These are phyloP conservation scores for Oreochromis spilurus DNA, from an alignment of 2,113 vertebrate species.

Conservation along the genomic window DNA sequence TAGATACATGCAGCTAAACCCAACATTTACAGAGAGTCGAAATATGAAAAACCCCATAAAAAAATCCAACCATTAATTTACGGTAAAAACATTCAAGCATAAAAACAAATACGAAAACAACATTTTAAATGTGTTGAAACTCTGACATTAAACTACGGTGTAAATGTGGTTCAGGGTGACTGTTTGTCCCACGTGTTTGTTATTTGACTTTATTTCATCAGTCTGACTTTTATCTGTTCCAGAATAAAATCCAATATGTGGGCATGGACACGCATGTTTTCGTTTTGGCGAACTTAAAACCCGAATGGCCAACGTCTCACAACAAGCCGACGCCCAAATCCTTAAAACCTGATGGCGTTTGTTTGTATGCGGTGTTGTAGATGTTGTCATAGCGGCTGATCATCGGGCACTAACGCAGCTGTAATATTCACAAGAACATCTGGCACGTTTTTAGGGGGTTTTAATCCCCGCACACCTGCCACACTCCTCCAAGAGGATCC, in stretches of 20 bases:
- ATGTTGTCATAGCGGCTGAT: not conserved
- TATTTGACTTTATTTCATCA: too few relatives aligned
- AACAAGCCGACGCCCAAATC: not conserved
- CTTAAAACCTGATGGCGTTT: not conserved
- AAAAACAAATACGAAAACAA: not conserved
- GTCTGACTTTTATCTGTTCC: too few relatives aligned
- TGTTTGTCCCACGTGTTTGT: too few relatives aligned
- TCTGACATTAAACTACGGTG: too few relatives aligned
- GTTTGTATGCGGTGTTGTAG: not conserved
- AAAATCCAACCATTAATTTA: not conserved
- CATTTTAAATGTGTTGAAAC: not conserved
- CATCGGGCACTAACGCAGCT: not conserved
- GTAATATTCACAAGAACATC: not conserved
- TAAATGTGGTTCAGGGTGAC: too few relatives aligned
- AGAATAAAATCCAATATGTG: too few relatives aligned
- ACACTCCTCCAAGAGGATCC: not conserved
- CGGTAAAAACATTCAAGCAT: slow-evolving; percentile 1
- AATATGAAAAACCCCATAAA: not conserved
- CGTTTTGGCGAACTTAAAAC: too few relatives aligned
- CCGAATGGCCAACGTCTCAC: not conserved
- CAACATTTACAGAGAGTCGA: not conserved
- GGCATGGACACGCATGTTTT: too few relatives aligned
- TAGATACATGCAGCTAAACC: not conserved
- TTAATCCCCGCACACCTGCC: not conserved
- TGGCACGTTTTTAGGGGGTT: not conserved